Base-by-base conservation (phyloP, 2,797 vertebrate genomes). In the Nannoperca australis region DNA sequence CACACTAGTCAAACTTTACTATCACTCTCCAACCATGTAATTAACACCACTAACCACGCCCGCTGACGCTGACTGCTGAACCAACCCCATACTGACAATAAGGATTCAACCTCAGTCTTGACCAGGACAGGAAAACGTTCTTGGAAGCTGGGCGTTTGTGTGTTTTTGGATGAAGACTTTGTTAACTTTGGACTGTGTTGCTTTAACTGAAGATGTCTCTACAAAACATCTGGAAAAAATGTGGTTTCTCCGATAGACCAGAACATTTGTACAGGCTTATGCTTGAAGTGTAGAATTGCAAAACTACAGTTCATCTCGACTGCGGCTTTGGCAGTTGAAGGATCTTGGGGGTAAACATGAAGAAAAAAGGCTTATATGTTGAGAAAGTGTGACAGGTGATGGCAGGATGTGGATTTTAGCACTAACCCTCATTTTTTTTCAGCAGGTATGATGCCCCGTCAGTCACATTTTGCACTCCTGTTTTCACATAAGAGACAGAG, bases 201-300 rank as follows among this genome's bases (percentile, higher is more conserved):
- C 76, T 81, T 82, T 83, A 70, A 47, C 76, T 82, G 47, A 69
- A 82, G 71, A 89, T 76, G 87, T 86, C 73, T 86, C 79, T 36
- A 74, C 55, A 65, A 70, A 89, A 90, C 88, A 93, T 93, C 90
- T 90, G 90, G 88, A 91, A 85, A 22, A 65, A 93, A 89, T 78
- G 69, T 45, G 82, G 81, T 86, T 88, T 85, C 59, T 77, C 51
- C 55, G 27, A 65, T 22, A 59, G 87, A 93, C 78, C 73, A 78
- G 70, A 81, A 70, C 72, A 78, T 85, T 85, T 85, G 74, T 72
- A 68, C 40, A 50, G 60, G 72, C 64, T 82, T 81, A 62, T 10
- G 34, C 61, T 27, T 70, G 30, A 51, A 73, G 50, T 50, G 59
- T 27, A 15, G 36, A 67, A 36, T 56, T 54, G 36, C 9, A 60